These are phyloP conservation scores for Notodonta ziczac DNA, from an alignment of 2,888 invertebrate genomes.

Conservation along the genomic window DNA sequence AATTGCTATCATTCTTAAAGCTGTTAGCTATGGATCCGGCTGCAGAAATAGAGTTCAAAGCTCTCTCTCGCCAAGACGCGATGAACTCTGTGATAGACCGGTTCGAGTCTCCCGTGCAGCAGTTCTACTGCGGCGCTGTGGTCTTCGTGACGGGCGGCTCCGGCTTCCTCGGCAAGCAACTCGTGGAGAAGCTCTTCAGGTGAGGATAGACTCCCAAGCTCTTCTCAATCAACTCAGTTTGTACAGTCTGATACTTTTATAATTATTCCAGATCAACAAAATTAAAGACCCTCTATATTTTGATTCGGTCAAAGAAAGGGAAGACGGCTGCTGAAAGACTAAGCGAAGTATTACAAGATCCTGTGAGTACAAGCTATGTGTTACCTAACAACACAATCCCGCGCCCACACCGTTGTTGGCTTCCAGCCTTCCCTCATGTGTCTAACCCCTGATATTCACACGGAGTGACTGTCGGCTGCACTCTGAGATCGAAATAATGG, in stretches of 20 bases:
- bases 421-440: no score
- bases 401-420: no score
- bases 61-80: background rate
- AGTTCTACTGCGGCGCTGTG: background rate
- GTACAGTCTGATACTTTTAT: background rate
- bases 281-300: background rate
- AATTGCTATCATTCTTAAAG: no score
- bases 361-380: background rate
- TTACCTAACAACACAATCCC: no score
- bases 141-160: slow-evolving; percentile 4
- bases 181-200: slow-evolving; percentile 6
- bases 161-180: slow-evolving; percentile 5
- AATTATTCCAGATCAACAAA: background rate
- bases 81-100: slow-evolving; percentile 1
- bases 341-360: background rate
- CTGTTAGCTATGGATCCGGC: slow-evolving; percentile 4
- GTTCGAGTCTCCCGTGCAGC: background rate
- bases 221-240: no score
- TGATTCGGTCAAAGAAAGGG: background rate
- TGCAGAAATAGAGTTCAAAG: background rate
- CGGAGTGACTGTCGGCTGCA: no score
- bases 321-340: background rate
- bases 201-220: background rate
- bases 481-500: no score
- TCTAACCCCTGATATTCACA: no score